Evolutionary conservation across 2,888 invertebrate species (phyloP), one percentile per base, ranked within the genome.

Genomic region (Drosophila anceps): DNA sequence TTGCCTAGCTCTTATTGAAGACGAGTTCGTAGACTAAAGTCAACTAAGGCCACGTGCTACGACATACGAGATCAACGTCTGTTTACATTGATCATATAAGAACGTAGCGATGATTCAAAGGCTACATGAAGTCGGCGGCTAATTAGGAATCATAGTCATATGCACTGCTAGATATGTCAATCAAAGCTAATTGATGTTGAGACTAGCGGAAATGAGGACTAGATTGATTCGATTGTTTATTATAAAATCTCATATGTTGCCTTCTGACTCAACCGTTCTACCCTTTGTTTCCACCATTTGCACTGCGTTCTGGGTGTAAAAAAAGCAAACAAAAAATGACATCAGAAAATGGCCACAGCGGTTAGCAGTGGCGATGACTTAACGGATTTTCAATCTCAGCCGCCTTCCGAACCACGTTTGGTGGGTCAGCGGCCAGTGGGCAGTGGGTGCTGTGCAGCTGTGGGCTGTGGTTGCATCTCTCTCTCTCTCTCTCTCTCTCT

Each of bases 381-480:
- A 90, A 86, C 90, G 90, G 86, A 90, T 86, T 86, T 86, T 79
- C 87, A 88, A 86, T 86, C 88, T 84, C 90, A 87, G 83, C 71
- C 70, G 50, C 69, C 60, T 39, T n/a, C 39, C 35, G 65, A 37
- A 65, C 62, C 57, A 58, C 59, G 46, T 53, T 76, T n/a, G 54
- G 57, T 63, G 61, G 35, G 13, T 9, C 61, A 29, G n/a, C 15
- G 51, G 35, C 9, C 51, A 51, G 51, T 54, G 53, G 31, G 48
- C 37, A 13, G 20, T 46, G 57, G 53, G 39, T 18, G 44, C 39
- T 61, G 57, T 15, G 44, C 63, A 63, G 58, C 58, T 75, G 69
- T 57, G 69, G 55, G 59, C 18, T 69, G 76, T 57, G 62, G 70
- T 60, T 54, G 13, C 33, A 8, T n/a, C 9, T n/a, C 39, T 3